These are phyloP conservation scores for Ambastaia sidthimunki DNA, from an alignment of 2,797 vertebrate genomes.

Conservation along the genomic window DNA sequence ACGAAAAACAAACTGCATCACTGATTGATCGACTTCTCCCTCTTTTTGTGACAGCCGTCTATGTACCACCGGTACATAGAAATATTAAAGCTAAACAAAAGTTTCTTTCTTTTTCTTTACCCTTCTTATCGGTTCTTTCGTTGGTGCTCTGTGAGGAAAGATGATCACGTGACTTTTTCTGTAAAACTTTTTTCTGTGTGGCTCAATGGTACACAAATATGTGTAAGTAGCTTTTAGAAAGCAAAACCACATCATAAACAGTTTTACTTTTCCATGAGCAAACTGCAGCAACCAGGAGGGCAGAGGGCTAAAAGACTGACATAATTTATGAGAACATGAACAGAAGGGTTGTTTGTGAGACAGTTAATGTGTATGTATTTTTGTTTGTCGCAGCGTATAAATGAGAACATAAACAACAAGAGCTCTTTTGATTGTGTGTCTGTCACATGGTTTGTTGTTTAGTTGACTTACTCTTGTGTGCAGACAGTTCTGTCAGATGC, in stretches of 20 bases:
- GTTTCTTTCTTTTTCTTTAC: too few species aligned
- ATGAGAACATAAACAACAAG: slow-evolving; percentile 28
- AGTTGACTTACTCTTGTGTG: slow-evolving; percentile 1
- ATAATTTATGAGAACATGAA: slow-evolving; percentile 29
- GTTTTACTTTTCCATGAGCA: slow-evolving; percentile 53
- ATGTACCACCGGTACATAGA: too few species aligned
- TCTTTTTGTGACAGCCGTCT: too few species aligned
- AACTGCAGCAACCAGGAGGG: slow-evolving; percentile 26
- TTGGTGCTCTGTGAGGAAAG: slow-evolving; percentile 2
- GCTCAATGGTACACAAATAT: slow-evolving; percentile 7
- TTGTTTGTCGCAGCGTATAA: slow-evolving; percentile 19
- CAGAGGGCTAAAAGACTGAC: slow-evolving; percentile 9
- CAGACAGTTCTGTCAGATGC: slow-evolving; percentile 48
- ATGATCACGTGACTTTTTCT: neutral
- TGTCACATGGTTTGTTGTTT: slow-evolving; percentile 17
- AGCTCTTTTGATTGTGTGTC: slow-evolving; percentile 26
- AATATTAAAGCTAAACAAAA: too few species aligned
- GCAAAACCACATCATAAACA: slow-evolving; percentile 21
- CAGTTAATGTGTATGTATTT: slow-evolving; percentile 19
- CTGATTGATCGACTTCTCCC: too few species aligned
- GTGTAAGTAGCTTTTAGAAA: slow-evolving; percentile 11
- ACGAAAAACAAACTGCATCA: neutral
- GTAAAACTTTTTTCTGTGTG: neutral
- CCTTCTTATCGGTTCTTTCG: neutral
- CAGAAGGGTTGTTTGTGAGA: slow-evolving; percentile 35